Evolutionary conservation across 64 coral and sea anemone species (phyloP), one percentile per base, ranked within the genome.

Genomic region (Cladopsammia gracilis): DNA sequence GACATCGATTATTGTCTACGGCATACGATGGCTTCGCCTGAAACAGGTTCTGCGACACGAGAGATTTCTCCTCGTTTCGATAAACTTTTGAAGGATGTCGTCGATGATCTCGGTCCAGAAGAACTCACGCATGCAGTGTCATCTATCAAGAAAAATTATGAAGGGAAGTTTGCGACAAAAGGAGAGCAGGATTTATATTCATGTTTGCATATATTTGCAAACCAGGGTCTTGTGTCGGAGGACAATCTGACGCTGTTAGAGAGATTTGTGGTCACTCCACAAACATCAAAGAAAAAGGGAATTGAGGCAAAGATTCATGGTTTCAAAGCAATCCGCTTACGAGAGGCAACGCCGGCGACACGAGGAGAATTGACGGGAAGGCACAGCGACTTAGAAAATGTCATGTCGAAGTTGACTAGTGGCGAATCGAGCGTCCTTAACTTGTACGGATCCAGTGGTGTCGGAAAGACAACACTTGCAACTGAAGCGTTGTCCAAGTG

Each of bases 221-320:
- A 84, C 3, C 60, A 84, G 12, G 80, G 80, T 47, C 16, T 84
- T 44, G 60, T 66, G 20, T 68, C 80, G 7, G 80, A 84, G 26
- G 62, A 84, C 80, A 84, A 84, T 67, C 20, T 84, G 20, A 84
- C 80, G 20, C 67, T 84, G 60, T 84, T 84, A 50, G 80, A 84
- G 9, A 67, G 47, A 61, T 84, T 84, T 84, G 19, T 84, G n/a
- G 80, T 64, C 0, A 66, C 60, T 67, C 80, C 80, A n/a, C 44
- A 84, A 24, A 51, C 80, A 67, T 84, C 80, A 3, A 84, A 84
- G 20, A 84, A 67, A 46, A 61, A 64, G 19, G n/a, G 7, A 10
- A 65, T 84, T 9, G 19, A 84, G 58, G 46, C 46, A 84, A 84
- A 84, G 42, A 84, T 67, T 84, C 43, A 50, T 14, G 16, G 16